Conservation (phyloP, 2,797 vertebrate species). For the Sebastes cheni region DNA sequence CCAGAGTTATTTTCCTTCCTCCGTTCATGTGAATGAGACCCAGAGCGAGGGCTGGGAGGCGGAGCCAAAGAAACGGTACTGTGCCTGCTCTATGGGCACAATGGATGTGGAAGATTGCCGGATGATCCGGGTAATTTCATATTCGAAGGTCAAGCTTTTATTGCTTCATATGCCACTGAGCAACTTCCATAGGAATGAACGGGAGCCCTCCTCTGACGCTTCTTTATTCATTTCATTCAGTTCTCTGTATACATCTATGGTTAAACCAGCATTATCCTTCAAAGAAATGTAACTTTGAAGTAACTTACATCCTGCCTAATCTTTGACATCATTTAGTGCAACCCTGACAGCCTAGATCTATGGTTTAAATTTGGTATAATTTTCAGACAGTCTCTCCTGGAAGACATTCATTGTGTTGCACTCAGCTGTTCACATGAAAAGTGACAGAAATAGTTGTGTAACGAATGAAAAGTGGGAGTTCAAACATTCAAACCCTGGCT, state of each 20-base stretch:
- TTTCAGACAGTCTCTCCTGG: background rate
- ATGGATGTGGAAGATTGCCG: too few relatives aligned
- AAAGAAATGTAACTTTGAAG: background rate
- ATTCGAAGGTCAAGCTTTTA: too few relatives aligned
- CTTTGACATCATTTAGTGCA: background rate
- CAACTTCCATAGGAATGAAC: too few relatives aligned
- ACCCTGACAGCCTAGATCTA: background rate
- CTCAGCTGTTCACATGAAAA: background rate
- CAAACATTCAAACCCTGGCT: background rate
- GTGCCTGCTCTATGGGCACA: too few relatives aligned
- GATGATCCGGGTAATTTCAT: too few relatives aligned
- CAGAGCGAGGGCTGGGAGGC: too few relatives aligned
- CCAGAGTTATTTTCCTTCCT: too few relatives aligned
- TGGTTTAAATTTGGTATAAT: background rate
- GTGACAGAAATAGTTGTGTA: background rate
- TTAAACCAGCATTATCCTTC: background rate
- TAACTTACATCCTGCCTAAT: background rate
- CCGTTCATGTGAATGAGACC: too few relatives aligned
- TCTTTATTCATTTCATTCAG: too few relatives aligned
- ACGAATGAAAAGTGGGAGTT: background rate
- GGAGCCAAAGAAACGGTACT: rapidly evolving
- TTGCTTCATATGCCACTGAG: too few relatives aligned
- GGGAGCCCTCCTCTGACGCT: too few relatives aligned
- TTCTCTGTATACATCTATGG: too few relatives aligned
- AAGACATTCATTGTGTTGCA: background rate